Evolutionary conservation across 2,113 vertebrate genomes (phyloP).

Genomic region (Zosterops pallidus): DNA sequence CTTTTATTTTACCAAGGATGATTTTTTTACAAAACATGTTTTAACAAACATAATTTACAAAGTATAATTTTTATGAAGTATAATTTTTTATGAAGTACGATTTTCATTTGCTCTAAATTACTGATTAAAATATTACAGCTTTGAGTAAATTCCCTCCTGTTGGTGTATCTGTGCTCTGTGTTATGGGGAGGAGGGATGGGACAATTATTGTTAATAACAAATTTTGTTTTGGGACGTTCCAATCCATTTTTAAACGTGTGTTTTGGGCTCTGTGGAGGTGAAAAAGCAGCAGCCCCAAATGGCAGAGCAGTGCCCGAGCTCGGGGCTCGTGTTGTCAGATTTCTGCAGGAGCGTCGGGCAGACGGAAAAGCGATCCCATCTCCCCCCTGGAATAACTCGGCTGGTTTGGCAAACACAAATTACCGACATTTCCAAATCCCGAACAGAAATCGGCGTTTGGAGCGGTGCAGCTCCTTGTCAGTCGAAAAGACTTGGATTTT

Average conservation of each 20-base stretch:
- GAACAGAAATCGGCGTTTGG: neutral
- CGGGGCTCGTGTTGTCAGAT: neutral
- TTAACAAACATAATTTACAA: neutral
- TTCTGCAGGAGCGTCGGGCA: constrained; percentile 11
- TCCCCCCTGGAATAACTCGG: neutral
- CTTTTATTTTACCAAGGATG: constrained; percentile 23
- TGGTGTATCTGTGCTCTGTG: neutral
- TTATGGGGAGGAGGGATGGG: neutral
- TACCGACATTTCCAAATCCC: constrained; percentile 15
- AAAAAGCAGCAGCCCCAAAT: constrained; percentile 17
- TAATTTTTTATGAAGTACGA: neutral
- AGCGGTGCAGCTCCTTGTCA: neutral
- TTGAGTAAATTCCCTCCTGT: neutral
- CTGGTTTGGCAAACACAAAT: constrained; percentile 48
- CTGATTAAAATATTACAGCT: neutral
- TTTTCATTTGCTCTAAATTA: constrained; percentile 22
- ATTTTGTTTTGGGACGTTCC: neutral
- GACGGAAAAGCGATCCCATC: neutral
- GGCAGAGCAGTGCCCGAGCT: constrained; percentile 39
- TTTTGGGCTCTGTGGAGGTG: constrained; percentile 48
- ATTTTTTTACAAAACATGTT: neutral
- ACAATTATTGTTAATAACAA: neutral
- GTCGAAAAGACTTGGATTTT: neutral
- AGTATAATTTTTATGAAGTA: neutral
- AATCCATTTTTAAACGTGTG: neutral